phyloP scores from a whole-genome alignment of 2,797 vertebrate genomes.

The Loris lydekkerianus region DNA sequence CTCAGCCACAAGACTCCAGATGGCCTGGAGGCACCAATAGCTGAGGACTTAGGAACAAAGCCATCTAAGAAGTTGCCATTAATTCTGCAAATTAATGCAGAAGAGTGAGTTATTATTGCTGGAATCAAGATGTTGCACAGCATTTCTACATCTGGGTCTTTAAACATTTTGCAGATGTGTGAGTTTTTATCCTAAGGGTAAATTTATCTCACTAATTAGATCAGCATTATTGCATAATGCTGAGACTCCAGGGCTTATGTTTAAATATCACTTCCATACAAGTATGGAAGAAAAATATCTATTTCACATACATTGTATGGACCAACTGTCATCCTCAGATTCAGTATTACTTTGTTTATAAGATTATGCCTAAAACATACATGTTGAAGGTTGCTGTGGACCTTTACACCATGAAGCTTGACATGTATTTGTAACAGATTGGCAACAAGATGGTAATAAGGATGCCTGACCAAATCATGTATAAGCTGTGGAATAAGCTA shows the following conservation, averaged over 20 bases:
- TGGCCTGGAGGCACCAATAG: slow-evolving; percentile 3
- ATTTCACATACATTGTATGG: slow-evolving; percentile 8
- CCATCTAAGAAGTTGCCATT: neutral
- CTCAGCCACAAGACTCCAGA: neutral
- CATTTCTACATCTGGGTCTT: slow-evolving; percentile 21
- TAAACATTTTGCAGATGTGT: slow-evolving; percentile 43
- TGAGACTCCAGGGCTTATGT: neutral
- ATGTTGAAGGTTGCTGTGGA: neutral
- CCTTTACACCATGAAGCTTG: neutral
- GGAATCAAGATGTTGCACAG: slow-evolving; percentile 23
- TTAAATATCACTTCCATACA: slow-evolving; percentile 14
- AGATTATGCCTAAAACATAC: neutral
- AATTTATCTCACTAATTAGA: slow-evolving; percentile 52
- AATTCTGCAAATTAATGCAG: slow-evolving; percentile 24
- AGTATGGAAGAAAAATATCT: neutral
- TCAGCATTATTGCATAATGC: neutral
- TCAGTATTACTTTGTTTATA: neutral
- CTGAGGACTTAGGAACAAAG: neutral
- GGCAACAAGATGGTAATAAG: neutral
- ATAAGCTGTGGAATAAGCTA: slow-evolving; percentile 28
- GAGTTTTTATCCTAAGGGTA: slow-evolving; percentile 30
- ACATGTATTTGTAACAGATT: neutral
- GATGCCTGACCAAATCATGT: neutral
- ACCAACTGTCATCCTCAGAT: neutral
- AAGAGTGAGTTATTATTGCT: slow-evolving; percentile 31